Base-by-base conservation (phyloP, 2,113 vertebrate species). In the Ctenodactylus gundi region DNA sequence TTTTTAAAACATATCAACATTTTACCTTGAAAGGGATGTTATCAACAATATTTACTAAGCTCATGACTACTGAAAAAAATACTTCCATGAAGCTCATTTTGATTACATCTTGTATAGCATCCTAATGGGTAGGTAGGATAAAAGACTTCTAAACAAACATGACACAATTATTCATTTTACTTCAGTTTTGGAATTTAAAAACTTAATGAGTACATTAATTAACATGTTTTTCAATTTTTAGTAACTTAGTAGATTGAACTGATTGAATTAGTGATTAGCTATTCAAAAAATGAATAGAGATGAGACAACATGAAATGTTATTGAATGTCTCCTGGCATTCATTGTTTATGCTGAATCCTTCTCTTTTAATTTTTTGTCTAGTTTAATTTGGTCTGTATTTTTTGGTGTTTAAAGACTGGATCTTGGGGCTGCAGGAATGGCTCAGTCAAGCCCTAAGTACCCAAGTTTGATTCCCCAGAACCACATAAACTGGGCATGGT, bases 221-320 rank as follows among this genome's bases (percentile, higher is more conserved):
- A 34, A 27, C 78, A 81, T n/a, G 7, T 57, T 23, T 46, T 95
- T 90, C 75, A 68, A 93, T 88, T 83, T 55, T 88, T 94, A 91
- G 44, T 84, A 88, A 88, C 62, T 80, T 39, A 86, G 58, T 85
- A 64, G 25, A 65, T 78, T 70, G 91, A 83, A 83, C 49, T 94
- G 49, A 18, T 91, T 87, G 78, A 94, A 70, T 86, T 92, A 64
- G 51, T 70, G 31, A 49, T 78, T 73, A 85, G 44, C 41, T 91
- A 76, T 88, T 94, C 65, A n/a, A n/a, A n/a, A n/a, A n/a, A n/a
- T 29, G 15, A 96, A 78, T 20, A 93, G 46, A 92, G 39, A 94
- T 86, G 41, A 39, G 60, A 89, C 13, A 76, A 93, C 44, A 93
- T 77, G 80, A 95, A 95, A 85, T 90, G 93, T 96, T 96, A 85